These are phyloP conservation scores for Condylura cristata DNA, from an alignment of 2,113 vertebrate species.

Conservation along the genomic window DNA sequence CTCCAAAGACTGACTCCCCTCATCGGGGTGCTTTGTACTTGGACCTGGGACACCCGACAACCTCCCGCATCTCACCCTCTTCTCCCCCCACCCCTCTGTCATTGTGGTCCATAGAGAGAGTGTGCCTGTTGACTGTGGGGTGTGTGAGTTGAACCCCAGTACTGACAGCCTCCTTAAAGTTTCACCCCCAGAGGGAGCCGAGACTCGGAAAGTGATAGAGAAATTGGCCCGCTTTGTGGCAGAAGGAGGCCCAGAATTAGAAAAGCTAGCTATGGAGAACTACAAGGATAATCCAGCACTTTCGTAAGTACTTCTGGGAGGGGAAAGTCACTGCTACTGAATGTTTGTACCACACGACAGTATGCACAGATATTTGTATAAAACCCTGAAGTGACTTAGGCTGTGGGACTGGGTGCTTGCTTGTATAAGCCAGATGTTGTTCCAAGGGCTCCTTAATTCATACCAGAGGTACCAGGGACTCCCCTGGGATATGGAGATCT, in stretches of 20 bases:
- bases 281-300: slow-evolving; percentile 96
- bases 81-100: slow-evolving; percentile 79
- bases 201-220: slow-evolving; percentile 93
- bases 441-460: background rate
- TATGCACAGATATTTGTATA: background rate
- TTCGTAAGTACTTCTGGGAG: slow-evolving; percentile 87
- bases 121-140: slow-evolving; percentile 87
- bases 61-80: slow-evolving; percentile 79
- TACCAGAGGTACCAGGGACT: background rate
- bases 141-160: slow-evolving; percentile 91
- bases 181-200: slow-evolving; percentile 98
- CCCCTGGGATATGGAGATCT: background rate
- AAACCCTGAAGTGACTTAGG: background rate
- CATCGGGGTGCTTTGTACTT: slow-evolving; percentile 16
- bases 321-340: background rate
- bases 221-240: slow-evolving; percentile 98
- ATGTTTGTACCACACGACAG: background rate
- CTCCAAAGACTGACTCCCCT: background rate
- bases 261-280: slow-evolving; percentile 95
- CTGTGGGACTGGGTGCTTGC: background rate
- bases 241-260: slow-evolving; percentile 94
- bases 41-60: slow-evolving; percentile 50
- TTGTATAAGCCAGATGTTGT: background rate
- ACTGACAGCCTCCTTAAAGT: slow-evolving; percentile 99
- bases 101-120: slow-evolving; percentile 84